A percentile compares a stretch with the other conserved stretches of the same genome.
Evolutionary conservation across 2,888 invertebrate genomes (phyloP).

Genomic region (Ormyrus rosae): DNA sequence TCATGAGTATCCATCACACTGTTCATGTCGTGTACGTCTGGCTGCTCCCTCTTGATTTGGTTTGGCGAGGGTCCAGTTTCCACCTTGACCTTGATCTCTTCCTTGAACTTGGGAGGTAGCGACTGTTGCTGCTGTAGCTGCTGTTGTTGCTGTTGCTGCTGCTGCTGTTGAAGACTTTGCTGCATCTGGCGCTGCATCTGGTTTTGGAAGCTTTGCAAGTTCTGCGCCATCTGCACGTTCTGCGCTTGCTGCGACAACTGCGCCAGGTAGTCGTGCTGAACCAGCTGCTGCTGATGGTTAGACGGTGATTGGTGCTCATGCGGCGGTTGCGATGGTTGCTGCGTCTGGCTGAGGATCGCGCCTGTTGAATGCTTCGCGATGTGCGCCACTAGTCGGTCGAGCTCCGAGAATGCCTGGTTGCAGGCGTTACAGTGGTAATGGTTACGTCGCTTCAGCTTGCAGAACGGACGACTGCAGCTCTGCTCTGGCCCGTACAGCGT

Average conservation of each 20-base stretch:
- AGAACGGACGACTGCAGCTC: constrained; percentile 86
- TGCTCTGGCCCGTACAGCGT: constrained; percentile 81
- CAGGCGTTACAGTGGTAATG: constrained; percentile 89
- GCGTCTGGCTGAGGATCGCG: constrained; percentile 76
- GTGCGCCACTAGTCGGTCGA: constrained; percentile 83
- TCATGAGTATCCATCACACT: constrained; percentile 63
- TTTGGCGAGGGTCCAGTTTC: constrained; percentile 62
- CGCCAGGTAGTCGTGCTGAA: constrained; percentile 43
- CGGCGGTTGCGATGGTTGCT: constrained; percentile 63
- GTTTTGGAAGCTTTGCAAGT: constrained; percentile 70
- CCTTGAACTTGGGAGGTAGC: constrained; percentile 58
- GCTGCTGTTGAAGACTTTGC: constrained; percentile 69
- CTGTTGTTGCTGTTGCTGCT: constrained; percentile 66
- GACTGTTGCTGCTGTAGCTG: constrained; percentile 66
- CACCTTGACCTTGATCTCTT: constrained; percentile 69
- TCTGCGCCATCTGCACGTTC: constrained; percentile 71
- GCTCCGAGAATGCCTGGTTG: constrained; percentile 87
- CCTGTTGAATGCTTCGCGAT: constrained; percentile 83
- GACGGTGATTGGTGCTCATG: background rate
- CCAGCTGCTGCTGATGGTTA: constrained; percentile 38
- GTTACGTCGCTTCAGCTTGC: constrained; percentile 86
- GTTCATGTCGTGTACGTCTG: constrained; percentile 54
- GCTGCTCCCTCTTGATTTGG: constrained; percentile 67
- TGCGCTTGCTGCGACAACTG: constrained; percentile 62
- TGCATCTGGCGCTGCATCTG: constrained; percentile 73